phyloP scores from a whole-genome alignment of 2,797 vertebrate genomes.

The Brachymystax lenok region DNA sequence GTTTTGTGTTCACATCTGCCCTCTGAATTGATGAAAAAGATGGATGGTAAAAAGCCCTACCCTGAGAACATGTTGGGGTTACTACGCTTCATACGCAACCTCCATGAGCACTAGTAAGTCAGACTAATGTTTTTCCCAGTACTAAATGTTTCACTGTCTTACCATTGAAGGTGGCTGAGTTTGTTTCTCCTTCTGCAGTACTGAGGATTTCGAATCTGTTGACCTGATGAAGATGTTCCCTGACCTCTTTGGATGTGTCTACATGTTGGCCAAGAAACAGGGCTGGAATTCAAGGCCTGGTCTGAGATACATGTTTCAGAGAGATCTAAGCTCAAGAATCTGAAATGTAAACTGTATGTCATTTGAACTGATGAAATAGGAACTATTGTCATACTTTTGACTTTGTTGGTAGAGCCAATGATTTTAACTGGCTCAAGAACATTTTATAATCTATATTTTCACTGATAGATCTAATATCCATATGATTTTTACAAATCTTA shows the following conservation, averaged over 20 bases:
- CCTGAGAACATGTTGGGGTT: conserved; percentile 52
- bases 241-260: conserved; percentile 58
- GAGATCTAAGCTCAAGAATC: not conserved
- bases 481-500: no score
- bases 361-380: no score
- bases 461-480: no score
- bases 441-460: no score
- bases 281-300: not conserved
- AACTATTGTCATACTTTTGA: no score
- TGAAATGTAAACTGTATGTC: not conserved
- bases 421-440: no score
- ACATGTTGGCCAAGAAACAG: conserved; percentile 49
- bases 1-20: conserved; percentile 44
- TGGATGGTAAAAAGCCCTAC: conserved; percentile 48
- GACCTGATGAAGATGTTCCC: conserved; percentile 51
- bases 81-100: conserved; percentile 63
- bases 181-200: conserved; percentile 36
- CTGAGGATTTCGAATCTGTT: conserved; percentile 27
- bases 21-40: conserved; percentile 36
- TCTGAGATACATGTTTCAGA: not conserved
- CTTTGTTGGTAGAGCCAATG: no score
- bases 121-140: not conserved
- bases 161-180: not conserved
- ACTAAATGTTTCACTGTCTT: not conserved
- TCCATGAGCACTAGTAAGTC: conserved; percentile 55